Evolutionary conservation across 2,797 vertebrate species (phyloP).

Genomic region (Euphonia xanthogaster): DNA sequence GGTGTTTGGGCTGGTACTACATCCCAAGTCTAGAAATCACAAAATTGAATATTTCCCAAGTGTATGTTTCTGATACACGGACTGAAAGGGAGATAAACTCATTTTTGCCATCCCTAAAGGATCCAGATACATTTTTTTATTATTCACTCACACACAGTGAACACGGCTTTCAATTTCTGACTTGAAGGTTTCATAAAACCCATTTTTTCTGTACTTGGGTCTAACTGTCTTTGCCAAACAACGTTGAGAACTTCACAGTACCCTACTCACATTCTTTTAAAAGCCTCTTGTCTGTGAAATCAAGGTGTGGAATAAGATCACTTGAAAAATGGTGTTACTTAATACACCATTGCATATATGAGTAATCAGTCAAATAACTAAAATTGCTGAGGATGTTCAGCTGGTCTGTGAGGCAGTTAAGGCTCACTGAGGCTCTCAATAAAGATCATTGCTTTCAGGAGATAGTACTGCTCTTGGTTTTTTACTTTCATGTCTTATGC

Average conservation of each 20-base stretch:
- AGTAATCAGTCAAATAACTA: background rate
- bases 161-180: background rate
- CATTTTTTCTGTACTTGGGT: background rate
- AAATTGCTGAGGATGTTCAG: background rate
- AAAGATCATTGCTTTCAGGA: background rate
- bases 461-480: fast-evolving
- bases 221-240: background rate
- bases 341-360: fast-evolving
- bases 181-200: background rate
- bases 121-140: background rate
- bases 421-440: background rate
- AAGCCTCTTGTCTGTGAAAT: background rate
- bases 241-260: background rate
- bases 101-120: background rate
- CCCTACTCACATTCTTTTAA: background rate
- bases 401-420: background rate
- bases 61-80: background rate
- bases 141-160: background rate
- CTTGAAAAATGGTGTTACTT: background rate
- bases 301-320: background rate
- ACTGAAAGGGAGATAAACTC: background rate
- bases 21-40: background rate
- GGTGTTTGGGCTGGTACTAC: background rate
- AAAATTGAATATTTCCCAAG: background rate
- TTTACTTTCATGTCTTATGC: background rate